phyloP scores from a whole-genome alignment of 2,888 invertebrate genomes.

The Cantharis rufa region DNA sequence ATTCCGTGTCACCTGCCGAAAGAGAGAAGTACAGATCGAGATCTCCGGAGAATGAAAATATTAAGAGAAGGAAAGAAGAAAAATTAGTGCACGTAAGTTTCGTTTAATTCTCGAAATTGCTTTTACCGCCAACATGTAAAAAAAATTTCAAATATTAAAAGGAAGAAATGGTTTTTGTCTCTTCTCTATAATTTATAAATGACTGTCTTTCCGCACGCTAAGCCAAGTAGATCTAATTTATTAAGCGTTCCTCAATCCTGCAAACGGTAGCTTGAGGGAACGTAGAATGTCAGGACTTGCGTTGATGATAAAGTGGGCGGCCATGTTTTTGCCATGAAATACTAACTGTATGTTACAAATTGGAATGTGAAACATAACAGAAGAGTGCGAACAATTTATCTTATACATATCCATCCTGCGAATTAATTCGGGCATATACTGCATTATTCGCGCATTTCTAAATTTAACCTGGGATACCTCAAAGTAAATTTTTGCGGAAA shows the following conservation, averaged over 20 bases:
- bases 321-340: slow-evolving; percentile 46
- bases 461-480: not conserved
- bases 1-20: slow-evolving; percentile 83
- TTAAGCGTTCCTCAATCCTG: slow-evolving; percentile 30
- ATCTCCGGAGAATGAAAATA: slow-evolving; percentile 70
- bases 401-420: slow-evolving; percentile 3
- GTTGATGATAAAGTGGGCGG: slow-evolving; percentile 48
- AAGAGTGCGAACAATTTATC: slow-evolving; percentile 12
- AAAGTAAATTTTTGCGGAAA: not conserved
- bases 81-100: slow-evolving; percentile 79
- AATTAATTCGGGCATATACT: not conserved
- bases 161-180: slow-evolving; percentile 21
- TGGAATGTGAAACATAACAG: slow-evolving; percentile 17
- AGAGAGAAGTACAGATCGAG: slow-evolving; percentile 82
- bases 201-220: slow-evolving; percentile 31
- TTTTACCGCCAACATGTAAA: not conserved
- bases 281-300: slow-evolving; percentile 42
- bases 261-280: slow-evolving; percentile 33
- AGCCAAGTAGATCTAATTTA: slow-evolving; percentile 32
- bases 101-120: not conserved
- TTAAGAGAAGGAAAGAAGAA: slow-evolving; percentile 81
- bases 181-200: slow-evolving; percentile 24
- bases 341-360: slow-evolving; percentile 36
- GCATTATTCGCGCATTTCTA: not conserved
- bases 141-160: slow-evolving; percentile 12